Evolutionary conservation across 2,888 invertebrate species (phyloP).

Genomic region (Pandemis cinnamomeana): DNA sequence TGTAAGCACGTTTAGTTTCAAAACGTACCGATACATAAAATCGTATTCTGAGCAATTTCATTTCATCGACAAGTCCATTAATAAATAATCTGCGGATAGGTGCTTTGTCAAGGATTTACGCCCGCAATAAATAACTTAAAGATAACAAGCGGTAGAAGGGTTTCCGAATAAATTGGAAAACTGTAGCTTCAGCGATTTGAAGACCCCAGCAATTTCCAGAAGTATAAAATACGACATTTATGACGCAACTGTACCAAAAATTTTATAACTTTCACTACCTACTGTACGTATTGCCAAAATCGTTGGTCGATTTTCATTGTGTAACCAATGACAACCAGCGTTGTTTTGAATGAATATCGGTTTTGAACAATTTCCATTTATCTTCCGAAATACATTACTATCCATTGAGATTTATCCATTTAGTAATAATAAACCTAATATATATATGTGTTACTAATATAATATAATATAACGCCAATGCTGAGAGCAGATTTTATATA

Average conservation of each 20-base stretch:
- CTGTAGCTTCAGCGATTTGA: slow-evolving; percentile 20
- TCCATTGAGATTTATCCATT: slow-evolving; percentile 18
- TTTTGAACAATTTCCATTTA: slow-evolving; percentile 20
- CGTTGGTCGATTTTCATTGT: slow-evolving; percentile 12
- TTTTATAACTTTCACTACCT: background rate
- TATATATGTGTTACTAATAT: slow-evolving; percentile 40
- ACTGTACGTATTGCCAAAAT: slow-evolving; percentile 5
- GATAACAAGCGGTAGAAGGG: slow-evolving; percentile 34
- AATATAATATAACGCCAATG: slow-evolving; percentile 59
- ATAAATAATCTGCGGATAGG: slow-evolving; percentile 26
- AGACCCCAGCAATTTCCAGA: slow-evolving; percentile 1
- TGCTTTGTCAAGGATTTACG: slow-evolving; percentile 32
- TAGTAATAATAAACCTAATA: slow-evolving; percentile 33
- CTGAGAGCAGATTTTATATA: slow-evolving; percentile 51
- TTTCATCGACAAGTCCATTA: slow-evolving; percentile 13
- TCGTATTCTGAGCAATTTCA: background rate
- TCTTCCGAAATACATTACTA: slow-evolving; percentile 17
- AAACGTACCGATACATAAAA: background rate
- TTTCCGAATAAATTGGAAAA: slow-evolving; percentile 37
- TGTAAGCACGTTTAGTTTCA: background rate
- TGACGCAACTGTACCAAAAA: slow-evolving; percentile 3
- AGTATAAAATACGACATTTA: slow-evolving; percentile 20
- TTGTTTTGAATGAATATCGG: background rate
- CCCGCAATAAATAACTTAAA: slow-evolving; percentile 36
- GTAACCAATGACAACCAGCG: background rate